Base-by-base conservation (phyloP, 1,140 invertebrate species). In the Campoletis sonorensis region DNA sequence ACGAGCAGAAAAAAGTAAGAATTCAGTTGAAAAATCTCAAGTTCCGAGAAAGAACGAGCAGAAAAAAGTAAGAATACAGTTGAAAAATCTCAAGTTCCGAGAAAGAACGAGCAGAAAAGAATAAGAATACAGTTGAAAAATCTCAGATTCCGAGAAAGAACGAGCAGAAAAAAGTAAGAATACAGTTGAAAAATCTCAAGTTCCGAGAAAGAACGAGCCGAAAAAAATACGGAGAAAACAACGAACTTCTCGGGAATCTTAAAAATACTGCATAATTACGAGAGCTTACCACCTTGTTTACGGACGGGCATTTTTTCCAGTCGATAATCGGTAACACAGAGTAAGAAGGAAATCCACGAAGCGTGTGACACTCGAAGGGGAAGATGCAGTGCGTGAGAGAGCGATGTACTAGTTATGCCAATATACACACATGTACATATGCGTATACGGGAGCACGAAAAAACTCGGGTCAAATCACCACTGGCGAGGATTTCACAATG, bases 221-320 rank as follows among this genome's bases (percentile, higher is more conserved):
- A 33, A 33, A 33, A 33, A 4, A 33, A 4, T 4, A 33, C 2
- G 26, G n/a, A 73, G 1, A 73, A 61, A 13, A 75, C 26, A 27
- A 8, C 45, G 7, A 49, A 81, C n/a, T 37, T 18, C 37, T 54
- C 18, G 67, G 68, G 54, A 79, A 78, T 51, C 68, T 64, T 64
- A 79, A 78, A 67, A 67, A 40, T 77, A 76, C 26, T 2, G 40
- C 79, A 78, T 78, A 40, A 83, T 33, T 64, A 83, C 71, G 87
- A 84, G 89, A 89, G 88, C 90, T 92, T 91, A 92, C 90, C 90
- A 92, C 91, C 91, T 92, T 92, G 90, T 87, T 91, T 92, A 88
- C 90, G 90, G 84, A 92, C 91, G 83, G 91, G 91, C 91, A 92
- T 92, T 85, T 81, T 90, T 58, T 54, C 83, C 18, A 72, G 58